Base-by-base conservation (phyloP, 2,797 vertebrate species). In the Anabacerthia variegaticeps region DNA sequence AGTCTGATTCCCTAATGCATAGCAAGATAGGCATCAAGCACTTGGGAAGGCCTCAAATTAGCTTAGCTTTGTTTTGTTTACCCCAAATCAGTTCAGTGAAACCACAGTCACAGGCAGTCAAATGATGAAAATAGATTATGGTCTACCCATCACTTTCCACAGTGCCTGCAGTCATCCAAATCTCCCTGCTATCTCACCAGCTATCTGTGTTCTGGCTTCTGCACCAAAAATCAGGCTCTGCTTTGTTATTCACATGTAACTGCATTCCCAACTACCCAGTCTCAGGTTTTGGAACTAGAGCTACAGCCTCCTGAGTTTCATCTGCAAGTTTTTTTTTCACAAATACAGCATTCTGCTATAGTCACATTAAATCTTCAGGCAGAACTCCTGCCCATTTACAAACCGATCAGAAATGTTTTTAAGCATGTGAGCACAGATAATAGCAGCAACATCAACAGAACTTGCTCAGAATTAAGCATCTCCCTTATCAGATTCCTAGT, bases 41-140 rank as follows among this genome's bases (percentile, higher is more conserved):
- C 88, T 94, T 73, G 84, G 90, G 88, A 93, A 93, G 74, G 52
- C 74, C 77, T 73, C 84, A 88, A 85, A 85, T 94, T 82, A 95
- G 90, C 82, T 88, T 41, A 59, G 67, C 77, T 95, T 78, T 66
- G 55, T 90, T 92, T 87, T 91, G 88, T 73, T 96, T 92, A 89
- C 92, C 92, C 84, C 85, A 85, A 85, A 87, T 87, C 74, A 87
- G 83, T 51, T 73, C 88, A 91, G 58, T 15, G 52, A 95, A 96
- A 94, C 88, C 91, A 76, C 85, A 48, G 59, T 52, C 55, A 37
- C 67, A 86, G 78, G 23, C 52, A 89, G 76, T 48, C 55, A 55
- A 89, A 67, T n/a, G 39, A 87, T 88, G 59, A 66, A 89, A 91
- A 89, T 15, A 94, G 80, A 82, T 82, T 69, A 77, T 56, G 59